These are phyloP conservation scores for Periparus ater DNA, from an alignment of 2,797 vertebrate genomes.

Conservation along the genomic window DNA sequence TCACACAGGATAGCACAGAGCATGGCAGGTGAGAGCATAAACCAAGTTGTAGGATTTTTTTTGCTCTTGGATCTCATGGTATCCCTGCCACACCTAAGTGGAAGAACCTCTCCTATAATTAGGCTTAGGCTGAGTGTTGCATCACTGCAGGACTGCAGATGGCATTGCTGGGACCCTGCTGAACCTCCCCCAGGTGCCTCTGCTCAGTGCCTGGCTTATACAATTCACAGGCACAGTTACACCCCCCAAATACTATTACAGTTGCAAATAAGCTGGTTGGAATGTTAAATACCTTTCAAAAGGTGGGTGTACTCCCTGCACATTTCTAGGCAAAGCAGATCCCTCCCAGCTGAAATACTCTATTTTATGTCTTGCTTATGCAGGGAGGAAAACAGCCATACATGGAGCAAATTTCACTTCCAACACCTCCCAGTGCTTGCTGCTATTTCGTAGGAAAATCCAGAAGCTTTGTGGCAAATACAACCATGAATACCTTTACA, in stretches of 20 bases:
- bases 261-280: background rate
- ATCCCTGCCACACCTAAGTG: background rate
- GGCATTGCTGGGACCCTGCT: background rate
- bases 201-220: background rate
- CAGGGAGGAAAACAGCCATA: background rate
- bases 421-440: background rate
- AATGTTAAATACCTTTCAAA: background rate
- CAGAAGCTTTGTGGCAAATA: background rate
- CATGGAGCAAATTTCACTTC: background rate
- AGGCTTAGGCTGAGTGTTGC: background rate
- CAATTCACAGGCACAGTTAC: background rate
- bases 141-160: background rate
- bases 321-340: background rate
- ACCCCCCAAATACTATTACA: background rate
- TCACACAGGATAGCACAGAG: background rate
- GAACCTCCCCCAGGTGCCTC: background rate
- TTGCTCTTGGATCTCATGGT: background rate
- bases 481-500: background rate
- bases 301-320: background rate
- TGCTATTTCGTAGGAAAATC: background rate
- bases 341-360: background rate
- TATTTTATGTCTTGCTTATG: background rate
- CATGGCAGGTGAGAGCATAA: background rate
- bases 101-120: background rate
- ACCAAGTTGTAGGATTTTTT: accelerated